Conservation (phyloP, 2,797 vertebrate genomes). For the Prunella strophiata region DNA sequence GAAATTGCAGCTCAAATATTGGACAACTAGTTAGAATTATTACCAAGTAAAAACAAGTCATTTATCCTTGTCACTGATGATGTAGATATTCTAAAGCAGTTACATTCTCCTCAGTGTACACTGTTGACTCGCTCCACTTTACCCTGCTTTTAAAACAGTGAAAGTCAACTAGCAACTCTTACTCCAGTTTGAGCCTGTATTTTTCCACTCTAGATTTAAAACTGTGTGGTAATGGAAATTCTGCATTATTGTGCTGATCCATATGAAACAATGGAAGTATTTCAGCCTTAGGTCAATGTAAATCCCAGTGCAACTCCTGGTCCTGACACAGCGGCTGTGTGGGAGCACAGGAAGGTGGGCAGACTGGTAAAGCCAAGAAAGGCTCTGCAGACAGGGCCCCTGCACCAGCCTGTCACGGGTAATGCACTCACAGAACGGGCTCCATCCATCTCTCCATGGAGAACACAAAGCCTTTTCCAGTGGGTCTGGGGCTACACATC, state of each 20-base stretch:
- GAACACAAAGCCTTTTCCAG: not conserved
- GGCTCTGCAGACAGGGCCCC: not conserved
- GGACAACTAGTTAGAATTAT: not conserved
- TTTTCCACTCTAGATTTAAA: slow-evolving; percentile 26
- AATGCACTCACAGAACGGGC: rapidly evolving
- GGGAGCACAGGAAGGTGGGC: not conserved
- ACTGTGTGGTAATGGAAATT: not conserved
- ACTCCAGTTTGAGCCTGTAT: not conserved
- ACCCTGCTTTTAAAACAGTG: not conserved
- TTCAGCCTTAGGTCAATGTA: not conserved
- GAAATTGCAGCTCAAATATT: not conserved
- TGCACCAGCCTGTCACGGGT: not conserved
- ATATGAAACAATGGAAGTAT: not conserved
- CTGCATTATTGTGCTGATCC: not conserved
- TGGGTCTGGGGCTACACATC: not conserved
- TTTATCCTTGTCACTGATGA: not conserved
- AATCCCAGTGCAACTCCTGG: not conserved
- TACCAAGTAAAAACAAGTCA: not conserved
- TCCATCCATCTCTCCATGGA: not conserved
- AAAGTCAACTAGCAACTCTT: not conserved
- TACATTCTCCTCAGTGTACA: not conserved
- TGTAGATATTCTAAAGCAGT: not conserved
- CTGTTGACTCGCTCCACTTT: not conserved
- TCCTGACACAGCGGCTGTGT: not conserved
- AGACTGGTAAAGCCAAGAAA: not conserved